Evolutionary conservation across 2,888 invertebrate species (phyloP).

Genomic region (Drosophila anomelani): DNA sequence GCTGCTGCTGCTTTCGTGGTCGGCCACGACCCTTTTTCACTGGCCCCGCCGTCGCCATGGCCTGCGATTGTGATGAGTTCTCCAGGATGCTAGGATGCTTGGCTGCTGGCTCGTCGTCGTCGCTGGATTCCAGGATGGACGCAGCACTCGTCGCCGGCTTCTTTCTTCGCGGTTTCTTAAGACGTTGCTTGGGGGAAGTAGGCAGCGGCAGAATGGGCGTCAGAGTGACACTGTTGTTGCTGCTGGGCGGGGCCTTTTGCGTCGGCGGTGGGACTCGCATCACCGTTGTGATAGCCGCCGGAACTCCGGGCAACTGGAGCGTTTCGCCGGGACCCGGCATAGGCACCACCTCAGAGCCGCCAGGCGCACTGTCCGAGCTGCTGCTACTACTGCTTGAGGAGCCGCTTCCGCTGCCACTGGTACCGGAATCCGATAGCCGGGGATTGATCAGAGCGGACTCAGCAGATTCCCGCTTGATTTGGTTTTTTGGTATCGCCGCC

Average conservation of each 20-base stretch:
- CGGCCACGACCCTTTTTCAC: constrained; percentile 84
- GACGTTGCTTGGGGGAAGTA: constrained; percentile 69
- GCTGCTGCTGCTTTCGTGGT: constrained; percentile 82
- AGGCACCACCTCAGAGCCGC: constrained; percentile 55
- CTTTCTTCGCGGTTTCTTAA: constrained; percentile 78
- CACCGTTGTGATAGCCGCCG: constrained; percentile 77
- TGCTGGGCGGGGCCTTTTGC: constrained; percentile 59
- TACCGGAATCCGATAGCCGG: constrained; percentile 58
- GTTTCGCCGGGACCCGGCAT: constrained; percentile 78
- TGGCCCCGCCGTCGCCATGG: constrained; percentile 42
- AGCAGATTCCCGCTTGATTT: constrained; percentile 82
- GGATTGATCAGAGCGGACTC: constrained; percentile 17
- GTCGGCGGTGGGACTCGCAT: constrained; percentile 51
- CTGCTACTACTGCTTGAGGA: constrained; percentile 71
- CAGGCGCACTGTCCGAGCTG: constrained; percentile 72
- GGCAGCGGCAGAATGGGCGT: constrained; percentile 74
- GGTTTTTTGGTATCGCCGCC: constrained; percentile 78
- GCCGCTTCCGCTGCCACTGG: constrained; percentile 43
- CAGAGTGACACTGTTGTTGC: constrained; percentile 72
- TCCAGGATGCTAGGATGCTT: constrained; percentile 54
- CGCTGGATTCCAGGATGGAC: constrained; percentile 74
- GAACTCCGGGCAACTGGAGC: constrained; percentile 80
- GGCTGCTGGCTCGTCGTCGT: constrained; percentile 75
- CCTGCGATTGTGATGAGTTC: constrained; percentile 42
- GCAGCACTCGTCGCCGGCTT: constrained; percentile 60